Evolutionary conservation across 2,888 invertebrate species (phyloP).

Genomic region (Hypsopygia costalis): DNA sequence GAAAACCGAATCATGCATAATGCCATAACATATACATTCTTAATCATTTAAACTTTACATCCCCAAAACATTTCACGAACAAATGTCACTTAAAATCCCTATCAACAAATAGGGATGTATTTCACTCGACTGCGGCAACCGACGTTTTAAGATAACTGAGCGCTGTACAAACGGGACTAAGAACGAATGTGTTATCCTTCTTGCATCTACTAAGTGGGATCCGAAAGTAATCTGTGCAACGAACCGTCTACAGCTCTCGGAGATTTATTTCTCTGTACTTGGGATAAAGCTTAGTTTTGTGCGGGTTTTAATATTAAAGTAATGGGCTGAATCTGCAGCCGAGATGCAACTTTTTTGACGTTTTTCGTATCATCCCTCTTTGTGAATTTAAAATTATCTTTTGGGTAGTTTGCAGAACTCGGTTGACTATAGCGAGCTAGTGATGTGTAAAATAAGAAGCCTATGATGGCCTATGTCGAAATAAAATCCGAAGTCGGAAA

Average conservation of each 20-base stretch:
- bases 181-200: conserved; percentile 26
- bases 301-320: conserved; percentile 2
- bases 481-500: too few relatives aligned
- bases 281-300: conserved; percentile 5
- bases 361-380: not conserved
- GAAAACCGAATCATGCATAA: too few relatives aligned
- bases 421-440: too few relatives aligned
- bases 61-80: not conserved
- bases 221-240: conserved; percentile 21
- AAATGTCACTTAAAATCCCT: not conserved
- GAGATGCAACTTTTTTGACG: not conserved
- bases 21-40: too few relatives aligned
- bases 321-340: not conserved
- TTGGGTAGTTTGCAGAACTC: too few relatives aligned
- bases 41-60: too few relatives aligned
- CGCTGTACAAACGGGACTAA: conserved; percentile 3
- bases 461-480: too few relatives aligned
- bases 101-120: not conserved
- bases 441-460: too few relatives aligned
- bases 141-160: conserved; percentile 1
- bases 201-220: conserved; percentile 39
- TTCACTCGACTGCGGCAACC: not conserved
- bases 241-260: conserved; percentile 8
- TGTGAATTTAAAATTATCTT: too few relatives aligned
- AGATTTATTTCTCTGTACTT: conserved; percentile 5